A percentile compares a stretch with the other conserved stretches of the same genome.
Evolutionary conservation across 1,140 invertebrate genomes (phyloP).

Genomic region (Cyphomyrmex costatus): DNA sequence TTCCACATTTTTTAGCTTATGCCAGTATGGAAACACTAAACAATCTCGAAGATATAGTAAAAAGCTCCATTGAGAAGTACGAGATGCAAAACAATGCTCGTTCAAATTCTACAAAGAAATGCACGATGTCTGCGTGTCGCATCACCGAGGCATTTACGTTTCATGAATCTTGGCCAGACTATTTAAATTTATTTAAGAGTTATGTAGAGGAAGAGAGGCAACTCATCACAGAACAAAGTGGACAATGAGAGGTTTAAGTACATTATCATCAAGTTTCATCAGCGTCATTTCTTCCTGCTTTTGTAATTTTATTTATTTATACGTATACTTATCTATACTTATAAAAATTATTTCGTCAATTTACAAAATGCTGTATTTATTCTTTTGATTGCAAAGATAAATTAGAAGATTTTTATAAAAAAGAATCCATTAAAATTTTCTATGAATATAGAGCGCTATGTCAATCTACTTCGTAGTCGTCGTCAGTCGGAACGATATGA

Average conservation of each 20-base stretch:
- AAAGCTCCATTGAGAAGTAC: conserved; percentile 77
- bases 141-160: conserved; percentile 57
- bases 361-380: neutral
- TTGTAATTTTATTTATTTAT: conserved; percentile 23
- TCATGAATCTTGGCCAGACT: conserved; percentile 76
- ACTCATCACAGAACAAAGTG: conserved; percentile 31
- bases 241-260: conserved; percentile 20
- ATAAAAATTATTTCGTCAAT: neutral
- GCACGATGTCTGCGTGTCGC: conserved; percentile 72
- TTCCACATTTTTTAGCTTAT: conserved; percentile 46
- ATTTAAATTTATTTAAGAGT: conserved; percentile 75
- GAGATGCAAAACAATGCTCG: conserved; percentile 55
- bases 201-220: conserved; percentile 77
- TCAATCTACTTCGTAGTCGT: neutral
- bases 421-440: neutral
- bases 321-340: conserved; percentile 22
- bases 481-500: neutral
- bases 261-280: neutral
- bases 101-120: conserved; percentile 57
- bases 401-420: neutral
- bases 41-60: conserved; percentile 72
- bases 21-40: conserved; percentile 67
- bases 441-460: neutral
- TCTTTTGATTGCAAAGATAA: neutral
- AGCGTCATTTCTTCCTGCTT: neutral